A percentile compares a stretch with the other conserved stretches of the same genome.
Evolutionary conservation across 2,888 invertebrate species (phyloP).

Genomic region (Lasioglossum oenotherae): DNA sequence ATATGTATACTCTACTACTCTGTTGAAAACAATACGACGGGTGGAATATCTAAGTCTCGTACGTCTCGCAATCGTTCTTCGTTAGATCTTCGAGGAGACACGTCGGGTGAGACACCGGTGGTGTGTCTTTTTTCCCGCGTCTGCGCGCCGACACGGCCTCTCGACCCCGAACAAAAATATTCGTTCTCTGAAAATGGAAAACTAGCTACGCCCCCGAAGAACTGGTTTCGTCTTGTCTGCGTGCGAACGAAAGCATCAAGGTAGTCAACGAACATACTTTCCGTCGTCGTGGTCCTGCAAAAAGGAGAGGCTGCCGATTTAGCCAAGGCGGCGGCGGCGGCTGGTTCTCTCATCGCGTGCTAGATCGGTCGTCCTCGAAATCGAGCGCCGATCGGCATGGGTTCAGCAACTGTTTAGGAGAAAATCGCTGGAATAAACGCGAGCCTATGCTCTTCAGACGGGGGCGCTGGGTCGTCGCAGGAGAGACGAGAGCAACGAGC

Average conservation of each 20-base stretch:
- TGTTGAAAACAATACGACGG: background rate
- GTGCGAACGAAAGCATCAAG: conserved; percentile 53
- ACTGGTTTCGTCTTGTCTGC: conserved; percentile 39
- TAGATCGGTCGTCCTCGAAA: conserved; percentile 8
- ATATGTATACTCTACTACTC: background rate
- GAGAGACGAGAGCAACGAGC: conserved; percentile 77
- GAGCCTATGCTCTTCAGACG: conserved; percentile 67
- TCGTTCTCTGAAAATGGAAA: background rate
- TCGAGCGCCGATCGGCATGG: conserved; percentile 12
- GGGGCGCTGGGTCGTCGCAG: conserved; percentile 80
- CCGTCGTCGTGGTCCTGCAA: conserved; percentile 56
- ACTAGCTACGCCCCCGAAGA: conserved; percentile 10
- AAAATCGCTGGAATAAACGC: background rate
- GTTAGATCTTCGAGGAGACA: background rate
- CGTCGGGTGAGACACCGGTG: background rate
- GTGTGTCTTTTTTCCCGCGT: background rate
- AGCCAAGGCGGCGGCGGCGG: background rate
- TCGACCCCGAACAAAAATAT: conserved; percentile 2
- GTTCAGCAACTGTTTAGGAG: conserved; percentile 15
- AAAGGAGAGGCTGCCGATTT: background rate
- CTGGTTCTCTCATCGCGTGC: conserved; percentile 1
- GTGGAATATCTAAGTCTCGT: background rate
- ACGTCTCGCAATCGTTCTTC: background rate
- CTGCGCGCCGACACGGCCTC: background rate
- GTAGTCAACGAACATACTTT: conserved; percentile 49